Conservation (phyloP, 2,888 invertebrate genomes). For the Lycaena phlaeas region DNA sequence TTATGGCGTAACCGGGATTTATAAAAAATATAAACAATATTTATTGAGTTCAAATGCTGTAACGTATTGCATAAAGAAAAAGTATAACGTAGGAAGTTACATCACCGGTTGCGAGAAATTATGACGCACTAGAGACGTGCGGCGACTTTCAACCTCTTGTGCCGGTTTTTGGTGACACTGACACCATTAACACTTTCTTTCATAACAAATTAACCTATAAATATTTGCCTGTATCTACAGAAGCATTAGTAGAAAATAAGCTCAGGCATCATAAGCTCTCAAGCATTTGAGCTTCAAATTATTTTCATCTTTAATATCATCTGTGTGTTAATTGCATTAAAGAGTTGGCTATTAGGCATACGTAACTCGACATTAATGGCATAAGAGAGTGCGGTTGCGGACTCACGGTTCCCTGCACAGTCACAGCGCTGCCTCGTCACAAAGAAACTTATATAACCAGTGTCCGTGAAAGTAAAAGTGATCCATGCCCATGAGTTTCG, state of each 20-base stretch:
- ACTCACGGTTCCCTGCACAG: conserved; percentile 37
- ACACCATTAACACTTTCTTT: conserved; percentile 55
- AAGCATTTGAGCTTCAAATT: no score
- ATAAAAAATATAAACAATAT: conserved; percentile 8
- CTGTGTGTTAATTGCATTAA: no score
- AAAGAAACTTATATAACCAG: conserved; percentile 57
- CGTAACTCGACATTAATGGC: conserved; percentile 17
- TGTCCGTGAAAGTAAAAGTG: conserved; percentile 69
- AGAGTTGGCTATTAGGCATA: no score
- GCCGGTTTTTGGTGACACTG: conserved; percentile 56
- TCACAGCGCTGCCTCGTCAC: conserved; percentile 46
- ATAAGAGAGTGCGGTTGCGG: conserved; percentile 55
- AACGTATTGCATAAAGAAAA: conserved; percentile 34
- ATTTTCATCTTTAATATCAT: no score
- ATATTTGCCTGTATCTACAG: background rate
- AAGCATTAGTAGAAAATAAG: background rate
- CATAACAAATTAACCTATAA: conserved; percentile 6
- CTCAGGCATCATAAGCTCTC: no score
- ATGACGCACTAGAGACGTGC: conserved; percentile 52
- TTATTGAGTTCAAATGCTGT: conserved; percentile 25
- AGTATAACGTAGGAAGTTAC: conserved; percentile 41
- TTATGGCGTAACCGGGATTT: background rate
- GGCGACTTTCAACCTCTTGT: conserved; percentile 36
- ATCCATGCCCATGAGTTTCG: conserved; percentile 60
- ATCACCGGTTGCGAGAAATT: conserved; percentile 47